Base-by-base conservation (phyloP, 2,113 vertebrate species). In the Ornithorhynchus anatinus region DNA sequence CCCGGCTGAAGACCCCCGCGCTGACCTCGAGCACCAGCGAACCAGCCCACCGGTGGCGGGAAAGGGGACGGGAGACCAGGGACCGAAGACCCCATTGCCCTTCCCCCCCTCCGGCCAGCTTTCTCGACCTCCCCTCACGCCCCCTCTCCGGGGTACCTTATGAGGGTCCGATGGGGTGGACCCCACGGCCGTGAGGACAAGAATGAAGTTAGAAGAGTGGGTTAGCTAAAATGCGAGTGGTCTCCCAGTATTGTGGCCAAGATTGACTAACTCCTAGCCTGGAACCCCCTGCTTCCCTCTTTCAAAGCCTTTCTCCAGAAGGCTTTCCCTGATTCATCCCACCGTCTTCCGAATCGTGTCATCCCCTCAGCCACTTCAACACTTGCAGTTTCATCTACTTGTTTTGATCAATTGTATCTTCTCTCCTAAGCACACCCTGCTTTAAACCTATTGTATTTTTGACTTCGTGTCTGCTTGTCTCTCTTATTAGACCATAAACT, bases 121-220 rank as follows among this genome's bases (percentile, higher is more conserved):
- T 48, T 35, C 11, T 9, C 19, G n/a, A 54, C 29, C 32, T 67
- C 37, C 71, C 39, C 25, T 8, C 37, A 20, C 15, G 33, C n/a
- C 14, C 20, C 25, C 47, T 14, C 22, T 65, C 64, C 40, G 42
- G 64, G 64, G 16, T 80, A 80, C 81, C 80, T 80, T 44, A 8
- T 59, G 75, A 37, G 43, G 23, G 25, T 27, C 12, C 35, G 39
- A 7, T 17, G 59, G 38, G 44, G 29, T 10, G 22, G 72, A 8
- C 33, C 67, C 53, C 78, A 85, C 60, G 40, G 60, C 54, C 52
- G 56, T 69, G 47, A 80, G 20, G 10, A 37, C 78, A 0, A 87
- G 66, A 78, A 87, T n/a, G n/a, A n/a, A n/a, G 72, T 39, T 61
- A 59, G 59, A 64, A 66, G 68, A 86, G 78, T 45, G 87, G 47